Evolutionary conservation across 2,113 vertebrate genomes (phyloP).

Genomic region (Xiphorhynchus elegans): DNA sequence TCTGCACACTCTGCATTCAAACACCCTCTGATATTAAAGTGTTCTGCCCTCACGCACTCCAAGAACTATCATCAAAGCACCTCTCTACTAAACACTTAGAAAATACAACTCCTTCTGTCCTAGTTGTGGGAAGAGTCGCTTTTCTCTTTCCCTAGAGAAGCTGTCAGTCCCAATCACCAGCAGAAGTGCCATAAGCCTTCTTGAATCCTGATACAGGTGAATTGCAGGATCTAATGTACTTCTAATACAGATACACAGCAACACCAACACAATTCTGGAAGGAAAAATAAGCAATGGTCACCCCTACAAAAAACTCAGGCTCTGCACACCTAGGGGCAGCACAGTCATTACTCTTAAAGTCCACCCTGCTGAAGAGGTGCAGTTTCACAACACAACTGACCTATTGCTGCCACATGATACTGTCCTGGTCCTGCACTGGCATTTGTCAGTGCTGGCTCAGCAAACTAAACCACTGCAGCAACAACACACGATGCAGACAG

Average conservation of each 20-base stretch:
- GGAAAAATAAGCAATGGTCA: background rate
- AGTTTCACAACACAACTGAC: slow-evolving; percentile 5
- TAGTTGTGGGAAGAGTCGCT: background rate
- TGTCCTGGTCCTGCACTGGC: background rate
- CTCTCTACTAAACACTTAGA: background rate
- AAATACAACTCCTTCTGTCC: background rate
- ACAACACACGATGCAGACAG: fast-evolving
- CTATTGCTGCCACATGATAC: background rate
- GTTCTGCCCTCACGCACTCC: background rate
- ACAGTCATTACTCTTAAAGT: background rate
- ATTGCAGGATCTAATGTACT: background rate
- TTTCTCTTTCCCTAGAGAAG: background rate
- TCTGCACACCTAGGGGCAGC: background rate
- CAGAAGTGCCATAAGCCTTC: background rate
- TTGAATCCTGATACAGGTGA: background rate
- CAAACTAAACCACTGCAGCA: background rate
- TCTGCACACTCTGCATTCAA: background rate
- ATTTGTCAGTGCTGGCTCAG: background rate
- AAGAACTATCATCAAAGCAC: background rate
- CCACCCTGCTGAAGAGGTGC: background rate
- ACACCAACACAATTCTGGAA: background rate
- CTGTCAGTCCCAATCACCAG: background rate
- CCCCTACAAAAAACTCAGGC: background rate
- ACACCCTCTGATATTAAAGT: background rate
- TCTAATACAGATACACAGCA: background rate